These are phyloP conservation scores for Psettodes erumei DNA, from an alignment of 2,113 vertebrate species.

Conservation along the genomic window DNA sequence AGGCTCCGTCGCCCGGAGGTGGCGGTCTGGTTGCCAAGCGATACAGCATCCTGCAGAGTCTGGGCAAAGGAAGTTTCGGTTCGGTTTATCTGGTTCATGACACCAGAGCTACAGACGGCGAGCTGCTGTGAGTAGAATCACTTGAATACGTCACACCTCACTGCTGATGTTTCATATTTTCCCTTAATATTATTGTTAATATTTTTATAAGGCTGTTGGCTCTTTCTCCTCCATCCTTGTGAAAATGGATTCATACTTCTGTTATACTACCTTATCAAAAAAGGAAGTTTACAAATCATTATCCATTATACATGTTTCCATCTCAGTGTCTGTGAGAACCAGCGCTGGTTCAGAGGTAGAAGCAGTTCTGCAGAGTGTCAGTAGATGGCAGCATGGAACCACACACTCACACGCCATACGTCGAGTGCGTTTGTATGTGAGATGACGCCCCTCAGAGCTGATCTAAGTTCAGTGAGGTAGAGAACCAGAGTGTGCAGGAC, in stretches of 20 bases:
- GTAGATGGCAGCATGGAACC: conserved; percentile 25
- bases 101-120: conserved; percentile 82
- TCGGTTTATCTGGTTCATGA: conserved; percentile 88
- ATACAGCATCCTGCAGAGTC: conserved; percentile 81
- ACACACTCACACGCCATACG: background rate
- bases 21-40: conserved; percentile 81
- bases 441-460: background rate
- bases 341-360: background rate
- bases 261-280: too few relatives aligned
- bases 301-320: too few relatives aligned
- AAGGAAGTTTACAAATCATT: too few relatives aligned
- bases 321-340: too few relatives aligned
- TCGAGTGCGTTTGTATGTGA: background rate
- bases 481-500: too few relatives aligned
- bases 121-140: conserved; percentile 84
- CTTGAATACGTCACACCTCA: background rate
- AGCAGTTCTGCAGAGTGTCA: background rate
- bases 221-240: too few relatives aligned
- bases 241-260: too few relatives aligned
- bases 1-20: conserved; percentile 25
- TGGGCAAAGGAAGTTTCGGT: conserved; percentile 89
- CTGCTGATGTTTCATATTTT: background rate
- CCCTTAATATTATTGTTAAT: too few relatives aligned
- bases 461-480: background rate
- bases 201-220: too few relatives aligned